A percentile compares a stretch with the other conserved stretches of the same genome.
phyloP scores from a whole-genome alignment of 2,888 invertebrate species.

The Pachycephus smyrnensis region DNA sequence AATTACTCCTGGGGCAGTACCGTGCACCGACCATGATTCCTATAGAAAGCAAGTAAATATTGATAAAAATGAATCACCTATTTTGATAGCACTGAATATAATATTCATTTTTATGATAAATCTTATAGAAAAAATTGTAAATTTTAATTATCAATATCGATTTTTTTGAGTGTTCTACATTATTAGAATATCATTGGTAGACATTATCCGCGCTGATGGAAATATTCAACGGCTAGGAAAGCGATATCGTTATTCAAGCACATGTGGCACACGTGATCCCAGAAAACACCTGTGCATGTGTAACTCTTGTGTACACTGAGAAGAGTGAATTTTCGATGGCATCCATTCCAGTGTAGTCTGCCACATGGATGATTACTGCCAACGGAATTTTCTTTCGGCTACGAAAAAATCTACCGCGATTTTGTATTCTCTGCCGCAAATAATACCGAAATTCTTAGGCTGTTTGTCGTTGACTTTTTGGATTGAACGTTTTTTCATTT shows the following conservation, averaged over 20 bases:
- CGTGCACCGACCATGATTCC: constrained; percentile 37
- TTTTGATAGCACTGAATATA: neutral
- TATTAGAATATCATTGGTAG: neutral
- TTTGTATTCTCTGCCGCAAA: neutral
- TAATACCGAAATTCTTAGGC: neutral
- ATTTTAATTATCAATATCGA: neutral
- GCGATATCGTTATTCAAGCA: constrained; percentile 21
- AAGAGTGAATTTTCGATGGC: constrained; percentile 41
- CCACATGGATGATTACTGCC: constrained; percentile 35
- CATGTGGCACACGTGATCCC: constrained; percentile 58
- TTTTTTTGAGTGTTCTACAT: neutral
- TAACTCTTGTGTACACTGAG: constrained; percentile 40
- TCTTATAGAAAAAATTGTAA: neutral
- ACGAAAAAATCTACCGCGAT: neutral
- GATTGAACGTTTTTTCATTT: neutral
- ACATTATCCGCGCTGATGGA: neutral
- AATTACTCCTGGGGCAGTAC: constrained; percentile 42
- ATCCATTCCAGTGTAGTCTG: constrained; percentile 47
- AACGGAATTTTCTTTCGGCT: neutral
- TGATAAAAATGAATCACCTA: constrained; percentile 2
- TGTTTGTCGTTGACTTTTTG: neutral
- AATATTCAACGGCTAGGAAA: neutral
- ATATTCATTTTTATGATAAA: neutral
- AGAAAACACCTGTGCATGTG: constrained; percentile 64
- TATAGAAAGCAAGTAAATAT: constrained; percentile 37